A percentile compares a stretch with the other conserved stretches of the same genome.
Evolutionary conservation across 2,888 invertebrate species (phyloP).

Genomic region (Meteorus colon): DNA sequence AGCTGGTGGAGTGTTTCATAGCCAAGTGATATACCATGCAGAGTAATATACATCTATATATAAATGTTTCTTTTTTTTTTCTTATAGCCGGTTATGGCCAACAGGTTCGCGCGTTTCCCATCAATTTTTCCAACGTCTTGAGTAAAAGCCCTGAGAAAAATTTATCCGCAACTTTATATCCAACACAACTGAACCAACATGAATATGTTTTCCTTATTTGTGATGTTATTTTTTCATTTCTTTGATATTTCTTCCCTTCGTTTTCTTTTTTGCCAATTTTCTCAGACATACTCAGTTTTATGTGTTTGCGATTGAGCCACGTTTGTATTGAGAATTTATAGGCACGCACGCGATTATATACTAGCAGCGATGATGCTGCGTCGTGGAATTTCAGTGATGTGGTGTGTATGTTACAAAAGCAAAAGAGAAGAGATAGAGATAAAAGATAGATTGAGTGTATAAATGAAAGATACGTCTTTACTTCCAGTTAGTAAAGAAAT

Average conservation of each 20-base stretch:
- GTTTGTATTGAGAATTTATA: slow-evolving; percentile 3
- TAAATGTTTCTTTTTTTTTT: neutral
- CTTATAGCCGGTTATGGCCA: slow-evolving; percentile 38
- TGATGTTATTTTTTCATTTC: neutral
- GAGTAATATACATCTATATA: neutral
- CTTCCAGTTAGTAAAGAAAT: neutral
- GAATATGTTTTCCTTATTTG: neutral
- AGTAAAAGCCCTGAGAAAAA: neutral
- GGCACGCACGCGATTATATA: neutral
- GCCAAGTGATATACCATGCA: slow-evolving; percentile 17
- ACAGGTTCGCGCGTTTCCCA: slow-evolving; percentile 20
- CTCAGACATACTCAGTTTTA: neutral
- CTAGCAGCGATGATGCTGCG: slow-evolving; percentile 37
- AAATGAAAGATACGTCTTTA: slow-evolving; percentile 4
- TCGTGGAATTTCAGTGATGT: slow-evolving; percentile 47
- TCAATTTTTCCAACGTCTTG: slow-evolving; percentile 1
- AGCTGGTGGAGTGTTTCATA: slow-evolving; percentile 22
- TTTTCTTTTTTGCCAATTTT: neutral
- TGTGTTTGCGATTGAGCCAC: neutral
- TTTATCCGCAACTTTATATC: neutral
- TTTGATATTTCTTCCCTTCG: neutral
- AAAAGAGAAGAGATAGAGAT: slow-evolving; percentile 27
- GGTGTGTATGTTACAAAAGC: slow-evolving; percentile 17
- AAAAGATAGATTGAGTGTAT: slow-evolving; percentile 27
- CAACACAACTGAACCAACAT: neutral